Percentiles rank a stretch among this genome's conserved stretches.
phyloP scores from a whole-genome alignment of 2,888 invertebrate species.

The Tribolium freemani region DNA sequence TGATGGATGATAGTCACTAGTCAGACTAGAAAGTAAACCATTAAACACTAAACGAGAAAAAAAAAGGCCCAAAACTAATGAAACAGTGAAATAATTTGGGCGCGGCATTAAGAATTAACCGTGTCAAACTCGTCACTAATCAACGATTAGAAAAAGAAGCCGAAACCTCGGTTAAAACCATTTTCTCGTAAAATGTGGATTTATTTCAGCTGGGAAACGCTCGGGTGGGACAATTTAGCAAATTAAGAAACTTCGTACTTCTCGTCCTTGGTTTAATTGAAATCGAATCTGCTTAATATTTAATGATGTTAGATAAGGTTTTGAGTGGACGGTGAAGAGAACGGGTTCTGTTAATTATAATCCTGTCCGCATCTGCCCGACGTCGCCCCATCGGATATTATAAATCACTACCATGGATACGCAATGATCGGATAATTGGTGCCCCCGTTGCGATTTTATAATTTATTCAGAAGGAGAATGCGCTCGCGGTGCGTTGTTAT shows the following conservation, averaged over 20 bases:
- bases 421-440: constrained; percentile 54
- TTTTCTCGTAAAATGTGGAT: constrained; percentile 14
- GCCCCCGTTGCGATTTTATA: constrained; percentile 55
- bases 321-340: constrained; percentile 16
- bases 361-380: constrained; percentile 44
- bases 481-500: constrained; percentile 25
- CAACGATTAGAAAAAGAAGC: constrained; percentile 20
- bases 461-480: constrained; percentile 48
- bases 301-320: constrained; percentile 38
- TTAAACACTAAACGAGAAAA: constrained; percentile 17
- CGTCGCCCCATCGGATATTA: constrained; percentile 48
- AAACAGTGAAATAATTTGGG: constrained; percentile 25
- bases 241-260: not conserved
- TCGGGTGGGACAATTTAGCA: constrained; percentile 1
- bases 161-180: constrained; percentile 6
- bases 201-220: not conserved
- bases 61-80: constrained; percentile 9
- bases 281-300: constrained; percentile 31
- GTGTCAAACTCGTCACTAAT: constrained; percentile 35
- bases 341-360: constrained; percentile 41
- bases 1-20: constrained; percentile 33
- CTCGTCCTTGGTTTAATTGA: constrained; percentile 26
- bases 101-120: constrained; percentile 32
- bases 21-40: constrained; percentile 30
- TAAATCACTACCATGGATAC: constrained; percentile 55